Conservation (phyloP, 1,140 invertebrate genomes). For the Drosophila burlai region DNA sequence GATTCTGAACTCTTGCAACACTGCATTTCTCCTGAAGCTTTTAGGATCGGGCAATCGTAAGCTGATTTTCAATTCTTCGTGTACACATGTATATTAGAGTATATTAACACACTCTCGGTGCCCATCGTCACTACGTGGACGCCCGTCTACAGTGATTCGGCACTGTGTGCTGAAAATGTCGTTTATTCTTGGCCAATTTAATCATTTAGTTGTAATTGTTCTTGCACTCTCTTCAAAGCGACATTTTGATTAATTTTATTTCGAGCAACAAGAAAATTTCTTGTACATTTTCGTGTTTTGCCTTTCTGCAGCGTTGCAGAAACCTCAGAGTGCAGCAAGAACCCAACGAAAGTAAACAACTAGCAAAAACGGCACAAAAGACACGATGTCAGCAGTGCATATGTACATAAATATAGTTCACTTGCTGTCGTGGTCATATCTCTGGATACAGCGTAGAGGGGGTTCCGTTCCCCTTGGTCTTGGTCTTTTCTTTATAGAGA, state of each 20-base stretch:
- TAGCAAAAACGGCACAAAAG: constrained; percentile 63
- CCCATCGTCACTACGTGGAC: neutral
- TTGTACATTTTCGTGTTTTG: constrained; percentile 58
- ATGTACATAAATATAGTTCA: constrained; percentile 21
- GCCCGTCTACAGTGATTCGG: neutral
- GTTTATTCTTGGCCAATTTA: constrained; percentile 41
- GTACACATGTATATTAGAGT: too few relatives aligned
- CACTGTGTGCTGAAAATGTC: constrained; percentile 16
- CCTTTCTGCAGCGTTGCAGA: constrained; percentile 61
- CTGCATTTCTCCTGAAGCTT: too few relatives aligned
- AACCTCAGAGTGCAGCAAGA: constrained; percentile 41
- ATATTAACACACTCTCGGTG: neutral
- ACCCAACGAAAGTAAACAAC: constrained; percentile 60
- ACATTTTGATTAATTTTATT: constrained; percentile 35
- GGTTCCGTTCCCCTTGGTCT: constrained; percentile 1
- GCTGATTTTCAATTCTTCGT: too few relatives aligned
- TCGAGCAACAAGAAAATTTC: constrained; percentile 29
- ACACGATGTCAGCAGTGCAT: constrained; percentile 67
- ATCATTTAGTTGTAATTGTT: constrained; percentile 6
- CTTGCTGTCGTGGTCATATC: constrained; percentile 26
- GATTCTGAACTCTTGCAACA: too few relatives aligned
- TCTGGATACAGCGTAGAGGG: constrained; percentile 27
- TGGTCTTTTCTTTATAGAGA: constrained; percentile 29
- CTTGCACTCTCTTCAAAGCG: constrained; percentile 30
- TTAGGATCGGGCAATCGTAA: too few relatives aligned